A percentile compares a stretch with the other conserved stretches of the same genome.
These are phyloP conservation scores for Achroia grisella DNA, from an alignment of 1,140 invertebrate species.

Conservation along the genomic window DNA sequence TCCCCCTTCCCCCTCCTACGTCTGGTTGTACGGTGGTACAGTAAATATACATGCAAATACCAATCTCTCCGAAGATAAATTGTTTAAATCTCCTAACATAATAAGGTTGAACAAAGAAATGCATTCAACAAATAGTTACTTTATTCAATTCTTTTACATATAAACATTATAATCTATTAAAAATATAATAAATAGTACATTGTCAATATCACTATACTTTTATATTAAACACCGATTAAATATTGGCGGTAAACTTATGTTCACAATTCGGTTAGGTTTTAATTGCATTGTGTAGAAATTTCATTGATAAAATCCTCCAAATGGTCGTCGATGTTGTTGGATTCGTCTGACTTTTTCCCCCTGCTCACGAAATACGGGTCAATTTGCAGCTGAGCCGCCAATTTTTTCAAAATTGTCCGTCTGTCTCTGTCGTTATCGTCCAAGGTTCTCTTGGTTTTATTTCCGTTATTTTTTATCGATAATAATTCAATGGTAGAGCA, in stretches of 20 bases:
- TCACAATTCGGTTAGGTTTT: conserved; percentile 8
- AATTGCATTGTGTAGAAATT: conserved; percentile 40
- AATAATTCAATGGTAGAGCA: conserved; percentile 48
- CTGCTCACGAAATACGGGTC: conserved; percentile 64
- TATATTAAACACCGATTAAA: too few relatives aligned
- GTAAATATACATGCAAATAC: too few relatives aligned
- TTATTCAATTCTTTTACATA: too few relatives aligned
- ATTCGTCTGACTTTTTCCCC: conserved; percentile 46
- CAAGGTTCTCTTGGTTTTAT: conserved; percentile 42
- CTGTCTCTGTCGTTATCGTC: conserved; percentile 48
- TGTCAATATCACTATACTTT: too few relatives aligned
- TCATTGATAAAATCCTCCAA: conserved; percentile 43
- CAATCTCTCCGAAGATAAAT: too few relatives aligned
- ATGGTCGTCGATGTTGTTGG: conserved; percentile 11
- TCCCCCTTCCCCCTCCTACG: too few relatives aligned
- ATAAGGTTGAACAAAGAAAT: too few relatives aligned
- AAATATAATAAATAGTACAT: too few relatives aligned
- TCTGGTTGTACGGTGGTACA: too few relatives aligned
- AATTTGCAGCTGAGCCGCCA: conserved; percentile 54
- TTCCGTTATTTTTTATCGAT: conserved; percentile 20
- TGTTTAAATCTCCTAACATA: too few relatives aligned
- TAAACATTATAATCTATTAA: too few relatives aligned
- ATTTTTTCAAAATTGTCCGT: conserved; percentile 53
- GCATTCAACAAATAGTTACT: too few relatives aligned
- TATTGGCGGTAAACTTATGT: conserved; percentile 1